A percentile compares a stretch with the other conserved stretches of the same genome.
Conservation (phyloP, 2,797 vertebrate species). For the Sebastolobus altivelis region DNA sequence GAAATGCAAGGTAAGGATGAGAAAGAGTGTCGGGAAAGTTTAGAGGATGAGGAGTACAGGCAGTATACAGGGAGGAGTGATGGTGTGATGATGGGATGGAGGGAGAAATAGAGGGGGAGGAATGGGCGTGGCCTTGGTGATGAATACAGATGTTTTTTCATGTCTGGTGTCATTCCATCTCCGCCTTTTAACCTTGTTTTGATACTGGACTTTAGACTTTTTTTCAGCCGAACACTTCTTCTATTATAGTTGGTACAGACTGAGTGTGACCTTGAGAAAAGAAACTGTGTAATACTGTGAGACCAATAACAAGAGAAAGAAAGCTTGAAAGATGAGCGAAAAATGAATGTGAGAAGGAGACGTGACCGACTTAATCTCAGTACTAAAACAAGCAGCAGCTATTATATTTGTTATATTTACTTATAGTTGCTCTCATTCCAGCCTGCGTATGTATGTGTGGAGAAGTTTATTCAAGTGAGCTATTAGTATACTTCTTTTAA, state of each 20-base stretch:
- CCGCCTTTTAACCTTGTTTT: neutral
- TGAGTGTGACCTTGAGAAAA: neutral
- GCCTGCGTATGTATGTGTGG: neutral
- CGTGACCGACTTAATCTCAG: neutral
- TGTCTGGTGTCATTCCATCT: neutral
- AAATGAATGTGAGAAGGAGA: neutral
- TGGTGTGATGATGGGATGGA: constrained; percentile 16
- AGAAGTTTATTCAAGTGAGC: too few relatives aligned
- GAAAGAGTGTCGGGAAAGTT: neutral
- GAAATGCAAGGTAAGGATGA: constrained; percentile 41
- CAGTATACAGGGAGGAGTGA: constrained; percentile 21
- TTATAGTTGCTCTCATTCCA: neutral
- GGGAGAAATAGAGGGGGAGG: neutral
- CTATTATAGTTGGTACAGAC: neutral
- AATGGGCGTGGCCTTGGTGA: constrained; percentile 42
- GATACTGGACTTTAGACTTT: neutral
- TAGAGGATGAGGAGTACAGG: too few relatives aligned
- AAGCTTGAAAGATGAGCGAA: neutral
- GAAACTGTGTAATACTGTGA: neutral
- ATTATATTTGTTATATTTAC: too few relatives aligned
- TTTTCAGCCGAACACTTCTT: neutral
- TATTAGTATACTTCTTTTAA: too few relatives aligned
- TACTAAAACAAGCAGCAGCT: neutral
- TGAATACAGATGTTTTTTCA: neutral
- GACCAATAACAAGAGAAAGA: neutral